These are phyloP conservation scores for Pelochelys cantorii DNA, from an alignment of 2,797 vertebrate species.

Conservation along the genomic window DNA sequence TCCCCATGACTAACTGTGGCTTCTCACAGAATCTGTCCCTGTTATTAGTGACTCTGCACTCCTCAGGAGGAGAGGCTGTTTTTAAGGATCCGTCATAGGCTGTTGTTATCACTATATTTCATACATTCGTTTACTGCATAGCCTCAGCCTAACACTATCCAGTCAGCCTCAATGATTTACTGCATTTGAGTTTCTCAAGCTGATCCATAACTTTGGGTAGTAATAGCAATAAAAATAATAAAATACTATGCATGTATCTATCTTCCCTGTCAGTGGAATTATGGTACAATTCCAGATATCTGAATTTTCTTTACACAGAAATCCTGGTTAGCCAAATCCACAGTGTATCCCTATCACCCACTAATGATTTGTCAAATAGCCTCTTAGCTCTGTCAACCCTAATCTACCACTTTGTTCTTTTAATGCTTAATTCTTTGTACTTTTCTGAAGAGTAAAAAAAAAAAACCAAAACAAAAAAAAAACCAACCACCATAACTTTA, in stretches of 20 bases:
- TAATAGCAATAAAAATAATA: slow-evolving; percentile 74
- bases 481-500: background rate
- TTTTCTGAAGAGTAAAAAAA: background rate
- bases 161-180: slow-evolving; percentile 64
- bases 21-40: background rate
- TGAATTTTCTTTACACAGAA: background rate
- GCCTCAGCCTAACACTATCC: slow-evolving; percentile 66
- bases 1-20: accelerated
- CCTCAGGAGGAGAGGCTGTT: slow-evolving; percentile 62
- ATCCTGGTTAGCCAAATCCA: background rate
- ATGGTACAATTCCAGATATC: background rate
- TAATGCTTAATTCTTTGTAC: background rate
- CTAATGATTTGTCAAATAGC: background rate
- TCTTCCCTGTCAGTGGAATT: slow-evolving; percentile 59
- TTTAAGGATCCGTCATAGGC: slow-evolving; percentile 59
- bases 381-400: background rate
- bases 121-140: slow-evolving; percentile 71
- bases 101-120: slow-evolving; percentile 67
- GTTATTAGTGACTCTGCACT: slow-evolving; percentile 56
- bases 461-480: background rate
- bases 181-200: slow-evolving; percentile 67
- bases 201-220: slow-evolving; percentile 73
- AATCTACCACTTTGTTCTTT: background rate
- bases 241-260: slow-evolving; percentile 66
- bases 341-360: background rate